A percentile compares a stretch with the other conserved stretches of the same genome.
Evolutionary conservation across 2,888 invertebrate species (phyloP).

Genomic region (Thumatha senex): DNA sequence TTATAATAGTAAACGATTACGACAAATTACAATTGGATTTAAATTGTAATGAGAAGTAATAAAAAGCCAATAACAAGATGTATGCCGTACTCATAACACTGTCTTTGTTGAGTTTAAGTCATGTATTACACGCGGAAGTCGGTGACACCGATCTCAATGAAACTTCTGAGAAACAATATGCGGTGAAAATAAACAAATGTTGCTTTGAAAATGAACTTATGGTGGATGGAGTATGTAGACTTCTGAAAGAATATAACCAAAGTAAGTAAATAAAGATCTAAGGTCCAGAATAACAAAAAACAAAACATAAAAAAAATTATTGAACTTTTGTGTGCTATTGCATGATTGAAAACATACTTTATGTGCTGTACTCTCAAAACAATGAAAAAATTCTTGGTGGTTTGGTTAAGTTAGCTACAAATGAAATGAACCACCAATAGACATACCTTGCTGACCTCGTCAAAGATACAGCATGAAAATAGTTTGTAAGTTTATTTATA

Average conservation of each 20-base stretch:
- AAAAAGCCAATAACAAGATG: slow-evolving; percentile 36
- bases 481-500: too few species aligned
- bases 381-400: too few species aligned
- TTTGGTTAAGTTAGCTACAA: too few species aligned
- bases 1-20: slow-evolving; percentile 10
- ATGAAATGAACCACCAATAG: too few species aligned
- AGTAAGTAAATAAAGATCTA: slow-evolving; percentile 67
- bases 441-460: too few species aligned
- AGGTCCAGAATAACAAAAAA: too few species aligned
- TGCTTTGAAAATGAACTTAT: slow-evolving; percentile 89
- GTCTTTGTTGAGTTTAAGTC: slow-evolving; percentile 52
- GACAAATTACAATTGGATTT: slow-evolving; percentile 5
- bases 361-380: too few species aligned
- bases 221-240: slow-evolving; percentile 86
- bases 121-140: slow-evolving; percentile 43
- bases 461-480: too few species aligned
- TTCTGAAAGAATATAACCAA: slow-evolving; percentile 84
- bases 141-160: slow-evolving; percentile 74
- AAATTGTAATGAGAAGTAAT: slow-evolving; percentile 33
- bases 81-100: slow-evolving; percentile 51
- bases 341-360: too few species aligned
- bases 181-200: slow-evolving; percentile 89
- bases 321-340: too few species aligned
- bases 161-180: slow-evolving; percentile 70
- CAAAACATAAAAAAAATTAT: too few species aligned